Conservation (phyloP, 2,797 vertebrate species). For the Ctenochaetus hawaiiensis region DNA sequence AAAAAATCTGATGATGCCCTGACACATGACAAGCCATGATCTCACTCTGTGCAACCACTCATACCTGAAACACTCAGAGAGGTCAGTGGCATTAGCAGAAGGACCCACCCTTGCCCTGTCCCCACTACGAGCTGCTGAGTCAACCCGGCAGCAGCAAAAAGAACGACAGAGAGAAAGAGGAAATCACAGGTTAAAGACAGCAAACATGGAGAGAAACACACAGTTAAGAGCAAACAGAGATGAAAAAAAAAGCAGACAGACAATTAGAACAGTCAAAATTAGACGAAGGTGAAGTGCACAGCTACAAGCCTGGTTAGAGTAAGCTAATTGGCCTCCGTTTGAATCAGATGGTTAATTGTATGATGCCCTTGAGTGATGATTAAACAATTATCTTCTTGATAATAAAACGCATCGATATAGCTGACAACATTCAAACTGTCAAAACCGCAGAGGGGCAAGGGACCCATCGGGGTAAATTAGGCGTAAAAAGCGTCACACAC, state of each 20-base stretch:
- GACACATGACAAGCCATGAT: conserved; percentile 34
- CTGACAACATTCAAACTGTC: conserved; percentile 67
- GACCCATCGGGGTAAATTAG: conserved; percentile 67
- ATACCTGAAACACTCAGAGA: conserved; percentile 37
- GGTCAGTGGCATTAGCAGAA: conserved; percentile 50
- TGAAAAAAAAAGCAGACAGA: neutral
- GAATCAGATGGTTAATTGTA: conserved; percentile 65
- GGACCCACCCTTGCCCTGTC: conserved; percentile 44
- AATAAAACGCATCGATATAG: conserved; percentile 62
- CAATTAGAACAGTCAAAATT: conserved; percentile 42
- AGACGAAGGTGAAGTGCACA: conserved; percentile 43
- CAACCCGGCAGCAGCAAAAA: conserved; percentile 60
- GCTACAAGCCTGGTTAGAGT: conserved; percentile 24
- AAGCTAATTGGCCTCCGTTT: conserved; percentile 48
- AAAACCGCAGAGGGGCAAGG: conserved; percentile 50
- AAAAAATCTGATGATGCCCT: conserved; percentile 13
- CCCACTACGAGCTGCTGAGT: conserved; percentile 48
- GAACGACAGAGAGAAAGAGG: conserved; percentile 36
- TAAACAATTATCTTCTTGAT: conserved; percentile 71
- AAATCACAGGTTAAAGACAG: conserved; percentile 37
- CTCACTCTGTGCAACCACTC: neutral
- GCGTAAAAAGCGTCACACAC: conserved; percentile 39
- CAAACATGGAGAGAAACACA: conserved; percentile 19
- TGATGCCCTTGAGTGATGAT: conserved; percentile 68
- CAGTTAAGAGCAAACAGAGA: neutral